Percentiles rank a stretch among this genome's conserved stretches.
Evolutionary conservation across 1,140 invertebrate genomes (phyloP).

Genomic region (Pollicipes pollicipes): DNA sequence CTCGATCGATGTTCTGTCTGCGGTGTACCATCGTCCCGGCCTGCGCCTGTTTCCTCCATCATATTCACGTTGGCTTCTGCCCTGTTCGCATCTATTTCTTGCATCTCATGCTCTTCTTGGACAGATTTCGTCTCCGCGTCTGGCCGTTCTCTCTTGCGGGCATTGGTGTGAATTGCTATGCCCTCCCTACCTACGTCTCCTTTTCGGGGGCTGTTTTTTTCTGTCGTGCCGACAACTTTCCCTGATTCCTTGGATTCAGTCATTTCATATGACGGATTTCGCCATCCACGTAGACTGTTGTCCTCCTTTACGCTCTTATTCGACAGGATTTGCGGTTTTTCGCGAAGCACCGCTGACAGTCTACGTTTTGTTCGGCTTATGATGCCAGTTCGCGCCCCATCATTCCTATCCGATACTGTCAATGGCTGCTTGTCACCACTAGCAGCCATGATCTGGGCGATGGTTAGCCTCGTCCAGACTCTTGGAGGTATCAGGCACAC

Average conservation of each 20-base stretch:
- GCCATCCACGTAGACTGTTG: background rate
- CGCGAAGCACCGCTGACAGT: background rate
- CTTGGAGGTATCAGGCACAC: no score
- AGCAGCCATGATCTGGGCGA: no score
- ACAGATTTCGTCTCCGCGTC: background rate
- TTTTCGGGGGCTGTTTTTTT: background rate
- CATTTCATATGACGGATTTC: background rate
- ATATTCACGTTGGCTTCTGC: background rate
- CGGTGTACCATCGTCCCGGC: background rate
- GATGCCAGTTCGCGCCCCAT: background rate
- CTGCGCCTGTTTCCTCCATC: background rate
- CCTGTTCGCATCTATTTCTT: background rate
- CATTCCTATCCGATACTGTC: background rate
- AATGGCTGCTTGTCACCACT: background rate
- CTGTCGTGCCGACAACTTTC: background rate
- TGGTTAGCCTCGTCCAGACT: no score
- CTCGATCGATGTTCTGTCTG: background rate
- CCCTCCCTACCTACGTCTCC: background rate
- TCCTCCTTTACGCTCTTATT: background rate
- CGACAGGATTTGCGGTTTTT: background rate
- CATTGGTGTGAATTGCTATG: background rate
- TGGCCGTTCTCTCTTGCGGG: background rate
- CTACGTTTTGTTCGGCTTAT: background rate
- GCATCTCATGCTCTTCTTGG: background rate
- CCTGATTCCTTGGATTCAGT: background rate